Base-by-base conservation (phyloP, 2,888 invertebrate genomes). In the Andrena hattorfiana region DNA sequence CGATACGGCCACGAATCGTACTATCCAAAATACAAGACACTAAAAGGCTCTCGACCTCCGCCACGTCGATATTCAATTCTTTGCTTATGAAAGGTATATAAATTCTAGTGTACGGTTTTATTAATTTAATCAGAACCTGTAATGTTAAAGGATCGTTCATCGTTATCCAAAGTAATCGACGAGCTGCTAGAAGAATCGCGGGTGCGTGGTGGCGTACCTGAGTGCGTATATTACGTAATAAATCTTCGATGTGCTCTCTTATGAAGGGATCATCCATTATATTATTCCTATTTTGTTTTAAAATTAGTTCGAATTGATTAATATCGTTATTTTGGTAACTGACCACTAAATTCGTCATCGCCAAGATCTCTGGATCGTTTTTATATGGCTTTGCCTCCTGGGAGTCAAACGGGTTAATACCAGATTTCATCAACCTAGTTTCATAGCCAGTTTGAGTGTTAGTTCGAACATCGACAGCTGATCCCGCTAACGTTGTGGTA, bases 231-330 rank as follows among this genome's bases (percentile, higher is more conserved):
- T 99, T 99, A 77, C 99, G 95, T 73, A 99, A 94, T 78, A 99
- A 95, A 95, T 99, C 99, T 95, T 99, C 99, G 93, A 99, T 99
- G 93, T 99, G 99, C 94, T 99, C 99, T 88, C 99, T 95, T 91
- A 99, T 99, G 94, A 99, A 99, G 0, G 98, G 99, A 95, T 99
- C 99, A 91, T 99, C 99, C 99, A 99, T 99, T 83, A 99, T 99
- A 93, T 98, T 99, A 93, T 97, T 96, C 93, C 97, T 95, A 95
- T 99, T 99, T 92, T 97, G 97, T 92, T 98, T 97, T 81, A 99
- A 95, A 91, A 99, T 99, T 85, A 97, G 96, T 94, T 99, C 99
- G 95, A 99, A 99, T 91, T 99, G 99, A 93, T 98, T 98, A 84
- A 99, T 99, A 94, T 99, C 99, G 94, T 99, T 99, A 94, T 99